A percentile compares a stretch with the other conserved stretches of the same genome.
Conservation (phyloP, 2,888 invertebrate genomes). For the Heteromurus nitidus region DNA sequence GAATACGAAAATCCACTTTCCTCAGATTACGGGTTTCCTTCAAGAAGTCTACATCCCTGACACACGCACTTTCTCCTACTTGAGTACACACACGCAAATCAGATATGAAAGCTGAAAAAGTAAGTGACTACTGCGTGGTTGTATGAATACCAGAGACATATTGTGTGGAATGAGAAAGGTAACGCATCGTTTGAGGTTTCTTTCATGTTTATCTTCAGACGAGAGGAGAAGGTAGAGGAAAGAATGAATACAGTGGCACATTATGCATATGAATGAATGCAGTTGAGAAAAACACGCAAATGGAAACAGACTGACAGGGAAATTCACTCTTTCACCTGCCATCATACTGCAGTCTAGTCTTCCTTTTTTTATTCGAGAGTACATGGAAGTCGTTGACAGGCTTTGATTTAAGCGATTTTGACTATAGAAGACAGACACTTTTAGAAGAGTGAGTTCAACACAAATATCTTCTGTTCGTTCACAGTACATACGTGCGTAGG, state of each 20-base stretch:
- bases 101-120: background rate
- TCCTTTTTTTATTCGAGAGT: background rate
- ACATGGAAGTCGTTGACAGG: background rate
- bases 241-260: background rate
- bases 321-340: background rate
- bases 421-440: background rate
- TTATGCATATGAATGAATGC: background rate
- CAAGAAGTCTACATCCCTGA: conserved; percentile 28
- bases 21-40: conserved; percentile 37
- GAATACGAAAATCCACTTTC: conserved; percentile 50
- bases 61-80: conserved; percentile 39
- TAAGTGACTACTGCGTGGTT: background rate
- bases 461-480: background rate
- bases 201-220: no score
- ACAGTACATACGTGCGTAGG: background rate
- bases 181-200: no score
- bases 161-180: background rate
- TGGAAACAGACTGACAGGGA: background rate
- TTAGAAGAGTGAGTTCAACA: background rate
- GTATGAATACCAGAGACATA: background rate
- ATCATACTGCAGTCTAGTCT: background rate
- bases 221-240: background rate
- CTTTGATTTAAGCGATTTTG: background rate
- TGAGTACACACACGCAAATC: conserved; percentile 29
- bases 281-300: background rate